phyloP scores from a whole-genome alignment of 2,113 vertebrate species.

The Lonchura striata region DNA sequence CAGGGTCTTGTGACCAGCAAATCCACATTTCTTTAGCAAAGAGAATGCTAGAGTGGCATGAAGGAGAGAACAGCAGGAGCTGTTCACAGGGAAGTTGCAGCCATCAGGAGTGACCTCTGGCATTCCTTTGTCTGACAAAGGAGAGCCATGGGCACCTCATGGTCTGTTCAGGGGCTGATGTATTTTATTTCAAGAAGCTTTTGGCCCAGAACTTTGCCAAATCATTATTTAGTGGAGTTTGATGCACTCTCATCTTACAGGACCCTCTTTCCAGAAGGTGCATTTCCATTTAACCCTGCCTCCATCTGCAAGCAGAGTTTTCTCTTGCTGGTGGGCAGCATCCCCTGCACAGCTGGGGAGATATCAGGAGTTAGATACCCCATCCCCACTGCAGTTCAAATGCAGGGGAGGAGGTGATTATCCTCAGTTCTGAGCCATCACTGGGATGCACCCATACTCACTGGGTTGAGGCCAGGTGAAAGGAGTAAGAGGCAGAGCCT shows the following conservation, averaged over 20 bases:
- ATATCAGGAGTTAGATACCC: not conserved
- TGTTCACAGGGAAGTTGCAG: not conserved
- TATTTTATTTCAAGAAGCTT: not conserved
- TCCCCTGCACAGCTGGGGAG: not conserved
- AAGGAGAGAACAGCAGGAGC: not conserved
- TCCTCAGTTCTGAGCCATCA: not conserved
- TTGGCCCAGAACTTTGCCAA: not conserved
- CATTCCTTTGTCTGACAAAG: not conserved
- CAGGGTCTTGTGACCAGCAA: not conserved
- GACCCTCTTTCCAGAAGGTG: not conserved
- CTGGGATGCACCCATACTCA: not conserved
- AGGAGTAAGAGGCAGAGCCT: not conserved
- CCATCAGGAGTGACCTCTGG: not conserved
- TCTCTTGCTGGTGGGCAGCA: not conserved
- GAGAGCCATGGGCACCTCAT: not conserved
- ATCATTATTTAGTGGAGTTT: not conserved
- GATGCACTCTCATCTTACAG: not conserved
- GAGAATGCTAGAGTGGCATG: not conserved
- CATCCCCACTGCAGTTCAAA: not conserved
- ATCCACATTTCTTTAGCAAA: not conserved
- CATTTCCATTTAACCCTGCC: not conserved
- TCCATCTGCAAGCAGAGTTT: not conserved
- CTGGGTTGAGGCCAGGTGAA: not conserved
- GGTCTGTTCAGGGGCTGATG: not conserved
- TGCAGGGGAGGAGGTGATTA: not conserved